Percentiles rank a stretch among this genome's conserved stretches.
phyloP scores from a whole-genome alignment of 2,797 vertebrate genomes.

The Loriculus beryllinus region DNA sequence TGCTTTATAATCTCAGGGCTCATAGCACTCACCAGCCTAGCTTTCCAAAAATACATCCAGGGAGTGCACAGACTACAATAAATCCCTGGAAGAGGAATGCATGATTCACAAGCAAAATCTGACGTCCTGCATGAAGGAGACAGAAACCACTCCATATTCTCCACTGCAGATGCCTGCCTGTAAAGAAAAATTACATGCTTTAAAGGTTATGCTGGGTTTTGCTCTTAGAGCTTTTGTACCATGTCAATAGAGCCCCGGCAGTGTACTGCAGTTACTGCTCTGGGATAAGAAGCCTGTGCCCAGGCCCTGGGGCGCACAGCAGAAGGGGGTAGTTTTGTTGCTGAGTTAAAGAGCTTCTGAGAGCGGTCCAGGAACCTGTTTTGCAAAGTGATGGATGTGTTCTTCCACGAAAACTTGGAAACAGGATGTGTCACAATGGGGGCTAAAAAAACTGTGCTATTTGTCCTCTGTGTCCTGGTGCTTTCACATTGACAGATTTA shows the following conservation, averaged over 20 bases:
- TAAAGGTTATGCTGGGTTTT: not conserved
- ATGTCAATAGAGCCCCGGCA: not conserved
- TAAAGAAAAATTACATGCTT: not conserved
- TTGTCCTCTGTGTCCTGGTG: not conserved
- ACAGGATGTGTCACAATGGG: slow-evolving; percentile 1
- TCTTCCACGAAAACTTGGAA: not conserved
- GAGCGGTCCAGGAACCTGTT: not conserved
- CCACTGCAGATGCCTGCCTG: not conserved
- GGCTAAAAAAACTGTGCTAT: slow-evolving; percentile 11
- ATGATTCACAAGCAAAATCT: not conserved
- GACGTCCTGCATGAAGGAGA: not conserved
- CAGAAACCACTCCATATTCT: not conserved
- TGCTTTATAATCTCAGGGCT: slow-evolving; percentile 19
- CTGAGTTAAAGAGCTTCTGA: not conserved
- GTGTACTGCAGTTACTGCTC: not conserved
- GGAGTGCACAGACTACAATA: not conserved
- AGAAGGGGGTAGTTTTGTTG: slow-evolving; percentile 12
- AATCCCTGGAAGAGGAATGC: not conserved
- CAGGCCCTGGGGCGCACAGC: not conserved
- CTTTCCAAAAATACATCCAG: not conserved
- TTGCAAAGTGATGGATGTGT: slow-evolving; percentile 43
- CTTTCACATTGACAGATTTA: not conserved
- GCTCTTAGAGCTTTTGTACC: not conserved
- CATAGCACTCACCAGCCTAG: not conserved
- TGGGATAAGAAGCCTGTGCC: not conserved